phyloP scores from a whole-genome alignment of 2,888 invertebrate genomes.

The Eristalis arbustorum region DNA sequence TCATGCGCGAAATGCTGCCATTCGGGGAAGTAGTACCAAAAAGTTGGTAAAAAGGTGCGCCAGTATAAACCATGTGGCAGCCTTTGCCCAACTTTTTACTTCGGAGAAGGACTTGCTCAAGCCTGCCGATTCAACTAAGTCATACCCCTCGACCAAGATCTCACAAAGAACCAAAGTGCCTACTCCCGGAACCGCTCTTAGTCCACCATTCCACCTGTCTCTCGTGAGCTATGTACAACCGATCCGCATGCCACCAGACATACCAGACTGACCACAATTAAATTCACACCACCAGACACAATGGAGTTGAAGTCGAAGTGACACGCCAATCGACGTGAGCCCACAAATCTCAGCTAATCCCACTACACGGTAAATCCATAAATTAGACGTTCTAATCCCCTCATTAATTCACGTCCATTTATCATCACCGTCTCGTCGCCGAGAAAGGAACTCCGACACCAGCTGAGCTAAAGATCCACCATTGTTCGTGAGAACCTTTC shows the following conservation, averaged over 20 bases:
- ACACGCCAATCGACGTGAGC: background rate
- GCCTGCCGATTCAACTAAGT: too few species aligned
- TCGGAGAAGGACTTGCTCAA: too few species aligned
- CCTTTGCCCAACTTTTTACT: too few species aligned
- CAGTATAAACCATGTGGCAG: too few species aligned
- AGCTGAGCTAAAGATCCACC: background rate
- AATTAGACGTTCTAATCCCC: conserved; percentile 10
- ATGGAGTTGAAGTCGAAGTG: background rate
- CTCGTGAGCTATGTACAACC: background rate
- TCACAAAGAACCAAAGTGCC: background rate
- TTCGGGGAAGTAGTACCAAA: too few species aligned
- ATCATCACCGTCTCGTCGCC: conserved; percentile 2
- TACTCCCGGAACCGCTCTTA: background rate
- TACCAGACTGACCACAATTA: background rate
- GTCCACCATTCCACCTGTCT: background rate
- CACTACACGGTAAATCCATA: background rate
- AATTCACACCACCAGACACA: background rate
- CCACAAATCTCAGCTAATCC: background rate
- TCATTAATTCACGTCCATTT: conserved; percentile 34
- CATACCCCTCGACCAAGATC: too few species aligned
- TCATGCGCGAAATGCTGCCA: too few species aligned
- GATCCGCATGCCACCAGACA: background rate
- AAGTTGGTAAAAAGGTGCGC: too few species aligned
- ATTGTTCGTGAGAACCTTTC: conserved; percentile 36
- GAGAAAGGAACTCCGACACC: conserved; percentile 10